Conservation (phyloP, 2,113 vertebrate genomes). For the Parotia lawesii region DNA sequence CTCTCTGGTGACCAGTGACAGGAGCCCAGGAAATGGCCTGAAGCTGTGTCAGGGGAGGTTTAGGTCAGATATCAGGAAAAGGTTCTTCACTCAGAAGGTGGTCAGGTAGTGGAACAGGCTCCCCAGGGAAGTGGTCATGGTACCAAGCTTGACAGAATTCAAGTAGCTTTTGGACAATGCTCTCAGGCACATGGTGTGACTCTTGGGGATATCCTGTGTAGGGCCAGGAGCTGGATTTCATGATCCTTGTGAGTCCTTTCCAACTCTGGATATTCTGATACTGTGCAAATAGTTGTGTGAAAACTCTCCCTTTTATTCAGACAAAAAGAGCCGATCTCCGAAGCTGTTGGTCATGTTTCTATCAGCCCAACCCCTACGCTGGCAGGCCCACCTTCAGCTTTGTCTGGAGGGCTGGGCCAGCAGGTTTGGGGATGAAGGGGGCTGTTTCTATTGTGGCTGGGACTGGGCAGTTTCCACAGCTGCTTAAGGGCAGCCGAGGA, state of each 20-base stretch:
- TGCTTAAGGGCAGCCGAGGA: neutral
- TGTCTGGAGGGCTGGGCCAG: neutral
- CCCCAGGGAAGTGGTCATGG: neutral
- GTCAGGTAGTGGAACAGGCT: neutral
- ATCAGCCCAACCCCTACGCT: neutral
- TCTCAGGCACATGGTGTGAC: neutral
- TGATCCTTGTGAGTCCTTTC: neutral
- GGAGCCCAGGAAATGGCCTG: neutral
- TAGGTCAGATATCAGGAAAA: neutral
- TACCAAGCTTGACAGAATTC: neutral
- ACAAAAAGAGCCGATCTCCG: neutral
- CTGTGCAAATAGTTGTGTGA: neutral
- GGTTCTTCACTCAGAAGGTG: neutral
- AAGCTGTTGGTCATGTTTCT: neutral
- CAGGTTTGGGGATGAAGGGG: neutral
- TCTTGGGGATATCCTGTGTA: neutral
- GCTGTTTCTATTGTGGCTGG: neutral
- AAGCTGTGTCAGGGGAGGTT: neutral
- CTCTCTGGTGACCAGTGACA: neutral
- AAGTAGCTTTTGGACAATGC: neutral
- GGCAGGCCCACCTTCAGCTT: neutral
- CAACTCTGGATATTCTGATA: neutral
- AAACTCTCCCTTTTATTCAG: neutral
- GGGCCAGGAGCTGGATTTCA: neutral
- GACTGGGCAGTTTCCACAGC: neutral